Evolutionary conservation across 2,888 invertebrate species (phyloP), one percentile per base, ranked within the genome.

Genomic region (Hemistola chrysoprasaria): DNA sequence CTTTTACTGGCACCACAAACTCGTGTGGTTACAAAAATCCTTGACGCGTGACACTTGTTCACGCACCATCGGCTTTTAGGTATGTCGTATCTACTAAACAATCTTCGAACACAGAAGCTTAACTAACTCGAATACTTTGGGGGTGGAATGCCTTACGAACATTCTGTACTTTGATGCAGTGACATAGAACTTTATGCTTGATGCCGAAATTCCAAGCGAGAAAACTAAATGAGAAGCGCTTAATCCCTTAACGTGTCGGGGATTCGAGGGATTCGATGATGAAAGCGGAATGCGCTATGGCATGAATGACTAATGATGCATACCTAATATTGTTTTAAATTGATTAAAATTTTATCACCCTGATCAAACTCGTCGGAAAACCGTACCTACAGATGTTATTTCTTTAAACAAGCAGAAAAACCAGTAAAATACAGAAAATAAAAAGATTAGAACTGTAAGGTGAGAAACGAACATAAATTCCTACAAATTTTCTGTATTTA

Each of bases 1-100:
- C 20, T 8, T 31, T 26, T 26, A 56, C 43, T 40, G 46, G 36
- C 43, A 58, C 49, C 59, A 62, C 62, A 65, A 56, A 53, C 64
- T 73, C 70, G 78, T 80, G 78, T 75, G 77, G 70, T 65, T 71
- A 70, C 70, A 59, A 64, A 76, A 80, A 75, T 75, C 77, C 71
- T 71, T 73, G 75, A 76, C 81, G 80, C 86, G 86, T 85, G 85
- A 84, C 86, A 83, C 63, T 65, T 52, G 67, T 78, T 79, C 75
- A 78, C 77, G 85, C 82, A 74, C 67, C 73, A 84, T 83, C 71
- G 82, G 64, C 54, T 70, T 68, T 72, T 67, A 73, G 82, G 70
- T 74, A 85, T 85, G 79, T 65, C 64, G 61, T 77, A 79, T 76
- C 77, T 62, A 59, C 62, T 59, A 66, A 70, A 71, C 76, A 59